phyloP scores from a whole-genome alignment of 1,140 invertebrate species.

The Scylla paramamosain region DNA sequence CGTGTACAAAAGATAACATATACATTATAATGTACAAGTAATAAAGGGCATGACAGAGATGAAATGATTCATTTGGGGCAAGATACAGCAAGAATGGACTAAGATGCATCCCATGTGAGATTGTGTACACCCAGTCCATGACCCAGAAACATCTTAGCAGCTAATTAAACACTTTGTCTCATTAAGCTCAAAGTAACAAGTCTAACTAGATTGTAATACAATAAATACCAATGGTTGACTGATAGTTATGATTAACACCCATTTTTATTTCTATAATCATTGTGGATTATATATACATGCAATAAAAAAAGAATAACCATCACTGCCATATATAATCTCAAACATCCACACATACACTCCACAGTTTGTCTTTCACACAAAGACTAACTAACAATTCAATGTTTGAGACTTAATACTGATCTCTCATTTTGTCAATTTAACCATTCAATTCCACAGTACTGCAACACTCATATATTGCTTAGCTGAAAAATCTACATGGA shows the following conservation, averaged over 20 bases:
- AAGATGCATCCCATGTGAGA: conserved; percentile 62
- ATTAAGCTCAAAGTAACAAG: conserved; percentile 48
- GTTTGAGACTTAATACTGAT: conserved; percentile 71
- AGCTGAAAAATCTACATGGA: neutral
- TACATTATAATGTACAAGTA: conserved; percentile 63
- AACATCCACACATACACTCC: conserved; percentile 54
- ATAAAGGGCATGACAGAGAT: conserved; percentile 53
- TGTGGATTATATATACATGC: conserved; percentile 30
- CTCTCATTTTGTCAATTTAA: conserved; percentile 61
- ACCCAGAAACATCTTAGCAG: conserved; percentile 69
- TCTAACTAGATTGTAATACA: conserved; percentile 59
- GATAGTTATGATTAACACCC: conserved; percentile 16
- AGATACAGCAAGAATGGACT: conserved; percentile 56
- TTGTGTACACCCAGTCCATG: conserved; percentile 62
- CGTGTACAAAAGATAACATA: conserved; percentile 56
- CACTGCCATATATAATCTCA: conserved; percentile 62
- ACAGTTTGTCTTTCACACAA: conserved; percentile 23
- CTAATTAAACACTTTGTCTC: conserved; percentile 62
- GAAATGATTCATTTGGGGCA: conserved; percentile 50
- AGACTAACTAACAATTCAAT: conserved; percentile 59
- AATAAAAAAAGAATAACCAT: conserved; percentile 50
- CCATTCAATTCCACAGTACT: conserved; percentile 53
- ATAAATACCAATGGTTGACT: conserved; percentile 51
- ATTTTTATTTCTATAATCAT: conserved; percentile 38
- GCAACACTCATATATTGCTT: neutral